Evolutionary conservation across 2,113 vertebrate genomes (phyloP), one percentile per base, ranked within the genome.

Genomic region (Strix uralensis): DNA sequence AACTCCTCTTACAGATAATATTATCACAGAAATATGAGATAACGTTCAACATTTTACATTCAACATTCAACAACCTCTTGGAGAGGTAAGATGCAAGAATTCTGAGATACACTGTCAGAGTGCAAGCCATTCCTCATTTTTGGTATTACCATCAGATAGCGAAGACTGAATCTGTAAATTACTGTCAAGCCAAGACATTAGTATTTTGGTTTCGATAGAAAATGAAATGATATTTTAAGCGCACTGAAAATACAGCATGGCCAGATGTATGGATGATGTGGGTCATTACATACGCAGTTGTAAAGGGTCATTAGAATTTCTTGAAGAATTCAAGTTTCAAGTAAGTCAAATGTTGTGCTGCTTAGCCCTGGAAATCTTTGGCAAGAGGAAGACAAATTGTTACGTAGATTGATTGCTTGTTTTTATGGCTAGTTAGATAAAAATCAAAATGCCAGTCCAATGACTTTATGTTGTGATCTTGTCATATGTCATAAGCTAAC

Each of bases 121-220:
- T 55, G 62, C 90, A 88, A 84, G 59, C 58, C 38, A 21, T 81
- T 94, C 69, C 63, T 94, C 87, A 66, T 59, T 86, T 96, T 61
- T 42, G 92, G 73, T 91, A 38, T 54, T 88, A n/a, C 74, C 78
- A 66, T 87, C 79, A 91, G 78, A 89, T 55, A 95, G 89, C 20
- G 2, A 88, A 91, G 92, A 38, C 88, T 67, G 74, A 75, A 84
- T 73, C 74, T 91, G 83, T 90, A 88, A 91, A 92, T 90, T 92
- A 84, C 87, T 86, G 82, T 49, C 89, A 93, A 82, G 66, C 59
- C 73, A 86, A 78, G 71, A 70, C 77, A 73, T 40, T 46, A 73
- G 70, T 86, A 70, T 52, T 92, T 82, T 38, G 77, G 49, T 94
- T 96, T 89, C 58, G 82, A 49, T 38, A 67, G 73, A 94, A 96